A percentile compares a stretch with the other conserved stretches of the same genome.
These are phyloP conservation scores for Mobula hypostoma DNA, from an alignment of 2,113 vertebrate species.

Conservation along the genomic window DNA sequence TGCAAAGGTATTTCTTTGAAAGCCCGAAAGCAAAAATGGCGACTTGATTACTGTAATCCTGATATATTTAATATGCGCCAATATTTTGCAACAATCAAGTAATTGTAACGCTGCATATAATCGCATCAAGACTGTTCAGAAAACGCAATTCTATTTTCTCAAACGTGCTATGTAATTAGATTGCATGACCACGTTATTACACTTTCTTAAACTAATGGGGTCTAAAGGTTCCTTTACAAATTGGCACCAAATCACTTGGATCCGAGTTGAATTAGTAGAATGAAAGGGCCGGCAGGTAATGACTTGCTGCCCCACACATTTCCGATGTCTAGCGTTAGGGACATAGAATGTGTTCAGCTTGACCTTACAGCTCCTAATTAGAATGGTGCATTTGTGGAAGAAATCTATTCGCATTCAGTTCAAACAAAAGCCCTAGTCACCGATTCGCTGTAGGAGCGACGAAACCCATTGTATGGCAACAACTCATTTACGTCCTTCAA, in stretches of 20 bases:
- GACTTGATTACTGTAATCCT: neutral
- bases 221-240: conserved; percentile 33
- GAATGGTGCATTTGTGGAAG: conserved; percentile 65
- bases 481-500: conserved; percentile 74
- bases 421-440: conserved; percentile 73
- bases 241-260: conserved; percentile 34
- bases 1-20: neutral
- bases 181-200: conserved; percentile 14
- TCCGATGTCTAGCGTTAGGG: conserved; percentile 72
- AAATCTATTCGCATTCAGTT: conserved; percentile 72
- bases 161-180: neutral
- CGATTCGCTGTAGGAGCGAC: conserved; percentile 71
- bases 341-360: conserved; percentile 68
- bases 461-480: conserved; percentile 68
- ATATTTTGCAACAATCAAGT: neutral
- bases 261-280: conserved; percentile 62
- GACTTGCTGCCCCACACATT: conserved; percentile 63
- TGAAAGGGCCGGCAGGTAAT: conserved; percentile 71
- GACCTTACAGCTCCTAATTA: conserved; percentile 73
- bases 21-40: conserved; percentile 19
- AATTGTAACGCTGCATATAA: neutral
- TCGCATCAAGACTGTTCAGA: neutral
- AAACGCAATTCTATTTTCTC: too few species aligned
- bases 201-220: conserved; percentile 20
- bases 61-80: neutral